These are phyloP conservation scores for Agapostemon virescens DNA, from an alignment of 2,888 invertebrate species.

Conservation along the genomic window DNA sequence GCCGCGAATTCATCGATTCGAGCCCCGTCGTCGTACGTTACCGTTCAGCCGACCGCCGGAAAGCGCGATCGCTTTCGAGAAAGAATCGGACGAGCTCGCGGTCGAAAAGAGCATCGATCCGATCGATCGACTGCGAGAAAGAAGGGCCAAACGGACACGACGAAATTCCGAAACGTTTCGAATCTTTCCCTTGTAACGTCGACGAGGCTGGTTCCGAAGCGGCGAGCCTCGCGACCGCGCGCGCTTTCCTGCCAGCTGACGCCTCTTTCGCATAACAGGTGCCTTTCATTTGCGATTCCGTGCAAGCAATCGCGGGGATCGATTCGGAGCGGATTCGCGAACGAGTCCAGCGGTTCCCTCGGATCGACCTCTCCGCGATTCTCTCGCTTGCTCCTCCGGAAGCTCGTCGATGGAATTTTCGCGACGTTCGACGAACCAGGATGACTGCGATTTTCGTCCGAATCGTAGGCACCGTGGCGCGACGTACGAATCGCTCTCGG, in stretches of 20 bases:
- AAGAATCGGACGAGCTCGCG: background rate
- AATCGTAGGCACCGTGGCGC: background rate
- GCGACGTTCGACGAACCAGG: too few relatives aligned
- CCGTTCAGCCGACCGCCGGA: background rate
- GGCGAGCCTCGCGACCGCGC: background rate
- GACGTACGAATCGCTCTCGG: background rate
- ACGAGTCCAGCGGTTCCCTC: background rate
- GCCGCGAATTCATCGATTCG: slow-evolving; percentile 8
- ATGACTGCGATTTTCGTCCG: background rate
- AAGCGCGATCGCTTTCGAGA: background rate
- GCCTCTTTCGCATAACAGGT: slow-evolving; percentile 9
- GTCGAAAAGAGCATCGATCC: too few relatives aligned
- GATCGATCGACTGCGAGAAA: too few relatives aligned
- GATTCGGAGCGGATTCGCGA: slow-evolving; percentile 1
- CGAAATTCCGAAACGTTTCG: too few relatives aligned
- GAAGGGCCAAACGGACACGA: too few relatives aligned
- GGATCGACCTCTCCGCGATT: background rate
- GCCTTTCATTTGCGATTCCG: background rate
- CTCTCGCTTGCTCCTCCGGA: background rate
- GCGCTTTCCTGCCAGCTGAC: background rate
- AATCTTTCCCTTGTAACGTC: too few relatives aligned
- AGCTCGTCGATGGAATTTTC: too few relatives aligned
- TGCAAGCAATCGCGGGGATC: background rate
- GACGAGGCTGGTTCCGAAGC: background rate
- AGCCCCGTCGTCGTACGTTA: slow-evolving; percentile 1